Evolutionary conservation across 2,888 invertebrate genomes (phyloP), one percentile per base, ranked within the genome.

Genomic region (Drosophila birchii): DNA sequence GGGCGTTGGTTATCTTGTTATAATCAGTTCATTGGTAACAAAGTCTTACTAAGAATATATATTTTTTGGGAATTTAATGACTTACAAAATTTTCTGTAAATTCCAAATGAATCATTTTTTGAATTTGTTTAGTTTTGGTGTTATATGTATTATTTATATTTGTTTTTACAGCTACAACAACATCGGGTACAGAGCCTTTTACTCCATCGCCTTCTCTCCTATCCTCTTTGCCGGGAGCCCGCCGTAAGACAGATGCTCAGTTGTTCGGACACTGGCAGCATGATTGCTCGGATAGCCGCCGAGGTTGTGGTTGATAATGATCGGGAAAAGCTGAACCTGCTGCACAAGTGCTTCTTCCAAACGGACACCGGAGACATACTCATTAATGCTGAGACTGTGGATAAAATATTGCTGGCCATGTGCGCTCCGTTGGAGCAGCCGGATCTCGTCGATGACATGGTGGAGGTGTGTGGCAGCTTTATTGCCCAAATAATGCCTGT

Each of bases 381-480:
- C 14, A 91, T 93, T 20, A 87, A 89, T 63, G 64, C 86, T 26
- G 57, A 76, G 12, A 91, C 93, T 6, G 91, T 92, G 5, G 90
- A 91, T 60, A 81, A 79, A 9, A 90, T 93, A 66, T 73, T 92
- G n/a, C 60, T 88, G 5, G 88, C 88, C n/a, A 76, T 92, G 71
- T 88, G 88, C 3, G 75, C 82, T 26, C 89, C 92, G 4, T 61
- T 93, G 39, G 79, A 80, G 26, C 67, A 75, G 23, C 66, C 78
- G 9, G 69, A 45, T 8, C 45, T 78, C n/a, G 69, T 61, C 1
- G 69, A 76, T 34, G 79, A 91, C 1, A 92, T 93, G 72, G 86
- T 94, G 23, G 94, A 94, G 78, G 91, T 92, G 29, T 94, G 93
- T 69, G 93, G 93, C 3, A 93, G 93, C 75, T 93, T 94, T 78